Evolutionary conservation across 2,113 vertebrate species (phyloP), one percentile per base, ranked within the genome.

Genomic region (sheep (Ovis aries)): DNA sequence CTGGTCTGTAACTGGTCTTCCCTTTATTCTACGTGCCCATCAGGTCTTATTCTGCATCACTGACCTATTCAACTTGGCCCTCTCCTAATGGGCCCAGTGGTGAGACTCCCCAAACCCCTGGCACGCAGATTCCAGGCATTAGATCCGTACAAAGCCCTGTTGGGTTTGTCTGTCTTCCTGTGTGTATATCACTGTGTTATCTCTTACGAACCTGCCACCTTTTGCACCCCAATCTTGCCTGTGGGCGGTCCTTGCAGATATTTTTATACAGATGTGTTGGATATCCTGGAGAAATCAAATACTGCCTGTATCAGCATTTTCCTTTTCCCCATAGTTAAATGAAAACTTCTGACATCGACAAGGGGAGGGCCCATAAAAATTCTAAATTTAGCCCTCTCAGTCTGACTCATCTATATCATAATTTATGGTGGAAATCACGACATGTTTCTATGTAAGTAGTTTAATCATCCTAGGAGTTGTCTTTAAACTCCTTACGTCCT

Each of bases 401-500:
- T 40, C 91, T 96, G 93, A 97, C 55, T 96, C 86, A 83, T 95
- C 91, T 90, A n/a, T 80, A 83, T 29, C 67, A 82, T 71, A 80
- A 64, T 78, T 60, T 96, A 88, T 55, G 71, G 85, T 93, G 82
- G 88, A 40, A 96, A 96, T 91, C 57, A 83, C 36, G 82, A 21
- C 90, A 95, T 97, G 95, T 89, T 96, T 94, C 77, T 59, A 48
- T 94, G 90, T 88, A 45, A 92, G 95, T 48, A 11, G 74, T 88
- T 95, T 64, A 95, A 88, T 95, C 82, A 89, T 92, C 60, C 91
- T 11, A 45, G 19, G 62, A 88, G 45, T 82, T 88, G 88, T 78
- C 96, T 97, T 96, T 90, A 95, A 92, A 94, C 81, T 62, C 97
- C 92, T 36, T 92, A 27, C 86, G 81, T 96, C 97, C 84, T 57